Evolutionary conservation across 92 coral and sea anemone species (phyloP).

Genomic region (Umimayanthus kanabou): DNA sequence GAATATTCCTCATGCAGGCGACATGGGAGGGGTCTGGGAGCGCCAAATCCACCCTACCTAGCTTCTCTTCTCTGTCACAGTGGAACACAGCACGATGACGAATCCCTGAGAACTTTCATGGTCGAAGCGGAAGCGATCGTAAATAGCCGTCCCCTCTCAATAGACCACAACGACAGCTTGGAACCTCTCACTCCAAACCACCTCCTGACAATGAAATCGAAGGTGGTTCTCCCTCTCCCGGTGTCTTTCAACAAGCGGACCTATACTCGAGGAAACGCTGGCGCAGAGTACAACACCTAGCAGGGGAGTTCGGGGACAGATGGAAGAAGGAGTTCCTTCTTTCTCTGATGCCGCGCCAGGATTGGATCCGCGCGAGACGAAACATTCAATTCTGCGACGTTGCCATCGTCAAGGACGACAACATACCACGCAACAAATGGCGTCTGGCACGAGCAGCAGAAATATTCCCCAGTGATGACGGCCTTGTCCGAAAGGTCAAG

Average conservation of each 20-base stretch:
- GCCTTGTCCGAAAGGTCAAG: too few species aligned
- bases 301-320: not conserved
- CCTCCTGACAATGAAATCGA: too few species aligned
- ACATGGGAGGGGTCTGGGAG: too few species aligned
- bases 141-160: not conserved
- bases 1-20: too few species aligned
- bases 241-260: slow-evolving; percentile 28
- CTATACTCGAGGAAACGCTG: not conserved
- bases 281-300: slow-evolving; percentile 40
- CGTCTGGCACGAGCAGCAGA: too few species aligned
- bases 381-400: slow-evolving; percentile 16
- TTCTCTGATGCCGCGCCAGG: not conserved
- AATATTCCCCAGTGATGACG: too few species aligned
- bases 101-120: not conserved
- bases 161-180: not conserved
- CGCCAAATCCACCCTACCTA: not conserved
- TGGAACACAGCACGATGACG: not conserved
- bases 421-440: not conserved
- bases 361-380: not conserved
- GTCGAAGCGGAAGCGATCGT: not conserved
- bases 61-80: not conserved
- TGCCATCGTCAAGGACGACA: not conserved
- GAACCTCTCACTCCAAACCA: not conserved
- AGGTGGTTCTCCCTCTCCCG: slow-evolving; percentile 41
- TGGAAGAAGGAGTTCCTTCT: not conserved